Evolutionary conservation across 2,888 invertebrate species (phyloP).

Genomic region (Parnassius orleans): DNA sequence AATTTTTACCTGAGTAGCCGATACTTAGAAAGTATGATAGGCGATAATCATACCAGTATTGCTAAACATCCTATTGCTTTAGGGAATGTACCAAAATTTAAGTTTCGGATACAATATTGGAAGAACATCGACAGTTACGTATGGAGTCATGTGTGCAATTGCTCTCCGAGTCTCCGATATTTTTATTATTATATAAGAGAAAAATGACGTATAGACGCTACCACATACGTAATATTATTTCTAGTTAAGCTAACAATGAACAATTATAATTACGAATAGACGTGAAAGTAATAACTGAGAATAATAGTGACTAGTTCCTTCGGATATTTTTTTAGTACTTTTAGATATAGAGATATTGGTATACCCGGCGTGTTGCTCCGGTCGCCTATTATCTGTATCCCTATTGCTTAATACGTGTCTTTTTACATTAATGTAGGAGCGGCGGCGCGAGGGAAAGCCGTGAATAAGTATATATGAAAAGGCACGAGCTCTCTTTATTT

Average conservation of each 20-base stretch:
- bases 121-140: no score
- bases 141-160: no score
- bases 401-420: constrained; percentile 21
- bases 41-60: no score
- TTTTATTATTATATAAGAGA: no score
- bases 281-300: constrained; percentile 18
- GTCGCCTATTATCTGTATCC: constrained; percentile 27
- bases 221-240: constrained; percentile 1
- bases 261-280: constrained; percentile 19
- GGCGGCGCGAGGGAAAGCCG: background rate
- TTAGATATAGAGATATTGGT: constrained; percentile 23
- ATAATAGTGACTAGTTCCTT: constrained; percentile 28
- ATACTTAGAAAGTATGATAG: no score
- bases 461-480: no score
- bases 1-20: no score
- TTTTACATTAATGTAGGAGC: constrained; percentile 1
- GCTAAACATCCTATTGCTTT: no score
- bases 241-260: constrained; percentile 9
- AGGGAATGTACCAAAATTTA: no score
- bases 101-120: no score
- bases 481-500: no score
- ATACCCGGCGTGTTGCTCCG: constrained; percentile 5
- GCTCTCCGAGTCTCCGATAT: no score
- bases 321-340: constrained; percentile 22
- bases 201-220: background rate